Percentiles rank a stretch among this genome's conserved stretches.
These are phyloP conservation scores for Lacanobia wlatinum DNA, from an alignment of 2,888 invertebrate genomes.

Conservation along the genomic window DNA sequence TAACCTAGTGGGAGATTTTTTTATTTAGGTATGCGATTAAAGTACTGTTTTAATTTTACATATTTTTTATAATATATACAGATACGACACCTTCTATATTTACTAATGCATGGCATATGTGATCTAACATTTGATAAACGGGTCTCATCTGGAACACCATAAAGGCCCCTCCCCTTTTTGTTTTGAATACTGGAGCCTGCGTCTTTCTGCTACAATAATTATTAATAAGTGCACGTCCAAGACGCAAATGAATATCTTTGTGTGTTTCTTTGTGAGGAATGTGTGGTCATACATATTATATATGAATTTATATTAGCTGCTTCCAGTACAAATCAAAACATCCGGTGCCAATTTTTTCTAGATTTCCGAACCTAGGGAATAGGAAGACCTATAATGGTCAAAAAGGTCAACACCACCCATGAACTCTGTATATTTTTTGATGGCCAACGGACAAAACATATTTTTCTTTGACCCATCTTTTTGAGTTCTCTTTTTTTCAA, in stretches of 20 bases:
- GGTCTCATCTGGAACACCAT: slow-evolving; percentile 40
- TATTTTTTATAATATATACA: no score
- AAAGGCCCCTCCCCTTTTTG: slow-evolving; percentile 18
- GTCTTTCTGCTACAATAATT: slow-evolving; percentile 19
- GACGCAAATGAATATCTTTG: slow-evolving; percentile 27
- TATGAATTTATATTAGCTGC: slow-evolving; percentile 60
- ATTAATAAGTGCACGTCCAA: slow-evolving; percentile 25
- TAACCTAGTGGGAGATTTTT: no score
- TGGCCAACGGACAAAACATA: slow-evolving; percentile 63
- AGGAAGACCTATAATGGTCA: slow-evolving; percentile 67
- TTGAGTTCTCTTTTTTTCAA: slow-evolving; percentile 54
- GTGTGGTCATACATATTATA: slow-evolving; percentile 52
- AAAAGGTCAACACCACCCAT: slow-evolving; percentile 54
- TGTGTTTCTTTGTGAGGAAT: slow-evolving; percentile 24
- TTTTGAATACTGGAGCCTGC: slow-evolving; percentile 26
- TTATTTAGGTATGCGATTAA: no score
- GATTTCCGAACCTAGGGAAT: slow-evolving; percentile 64
- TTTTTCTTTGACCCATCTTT: slow-evolving; percentile 32
- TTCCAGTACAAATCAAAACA: slow-evolving; percentile 61
- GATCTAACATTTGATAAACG: slow-evolving; percentile 42
- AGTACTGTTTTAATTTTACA: no score
- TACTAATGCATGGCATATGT: slow-evolving; percentile 46
- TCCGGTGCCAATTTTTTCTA: slow-evolving; percentile 63
- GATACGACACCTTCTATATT: slow-evolving; percentile 25
- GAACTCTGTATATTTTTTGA: slow-evolving; percentile 57